phyloP scores from a whole-genome alignment of 1,140 invertebrate species.

The Drosophila nebulosa region DNA sequence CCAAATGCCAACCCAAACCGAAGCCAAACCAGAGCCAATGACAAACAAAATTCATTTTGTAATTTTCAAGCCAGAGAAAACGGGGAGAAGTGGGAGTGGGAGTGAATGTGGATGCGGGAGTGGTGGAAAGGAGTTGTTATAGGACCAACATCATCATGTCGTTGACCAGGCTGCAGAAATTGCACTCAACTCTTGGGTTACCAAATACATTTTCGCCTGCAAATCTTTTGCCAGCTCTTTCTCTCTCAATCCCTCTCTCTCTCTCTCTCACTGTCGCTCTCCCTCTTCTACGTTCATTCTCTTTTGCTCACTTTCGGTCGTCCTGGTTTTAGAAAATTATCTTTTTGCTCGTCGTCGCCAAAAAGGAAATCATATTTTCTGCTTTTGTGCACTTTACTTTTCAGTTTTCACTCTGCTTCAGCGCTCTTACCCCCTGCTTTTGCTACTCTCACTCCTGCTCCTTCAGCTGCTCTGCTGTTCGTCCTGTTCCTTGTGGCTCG shows the following conservation, averaged over 20 bases:
- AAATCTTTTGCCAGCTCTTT: conserved; percentile 33
- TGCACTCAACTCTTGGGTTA: conserved; percentile 63
- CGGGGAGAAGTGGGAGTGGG: neutral
- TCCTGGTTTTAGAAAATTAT: conserved; percentile 79
- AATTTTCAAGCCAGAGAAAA: conserved; percentile 65
- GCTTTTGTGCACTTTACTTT: conserved; percentile 80
- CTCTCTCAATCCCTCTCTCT: neutral
- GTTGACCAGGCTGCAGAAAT: conserved; percentile 72
- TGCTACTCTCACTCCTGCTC: neutral
- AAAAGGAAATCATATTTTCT: conserved; percentile 81
- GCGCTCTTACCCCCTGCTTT: conserved; percentile 6
- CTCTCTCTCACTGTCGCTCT: neutral
- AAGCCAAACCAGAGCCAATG: conserved; percentile 18
- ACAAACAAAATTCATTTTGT: conserved; percentile 74
- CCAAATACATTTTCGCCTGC: conserved; percentile 26
- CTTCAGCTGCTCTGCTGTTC: conserved; percentile 2
- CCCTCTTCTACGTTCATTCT: conserved; percentile 12
- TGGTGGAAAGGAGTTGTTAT: neutral
- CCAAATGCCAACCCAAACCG: conserved; percentile 29
- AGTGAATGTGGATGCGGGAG: too few species aligned
- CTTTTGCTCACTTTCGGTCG: conserved; percentile 1
- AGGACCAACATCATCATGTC: neutral
- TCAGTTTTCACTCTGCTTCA: conserved; percentile 60
- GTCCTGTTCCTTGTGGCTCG: conserved; percentile 35
- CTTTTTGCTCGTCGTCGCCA: conserved; percentile 79